phyloP scores from a whole-genome alignment of 2,113 vertebrate genomes.

The Gopherus evgoodei region DNA sequence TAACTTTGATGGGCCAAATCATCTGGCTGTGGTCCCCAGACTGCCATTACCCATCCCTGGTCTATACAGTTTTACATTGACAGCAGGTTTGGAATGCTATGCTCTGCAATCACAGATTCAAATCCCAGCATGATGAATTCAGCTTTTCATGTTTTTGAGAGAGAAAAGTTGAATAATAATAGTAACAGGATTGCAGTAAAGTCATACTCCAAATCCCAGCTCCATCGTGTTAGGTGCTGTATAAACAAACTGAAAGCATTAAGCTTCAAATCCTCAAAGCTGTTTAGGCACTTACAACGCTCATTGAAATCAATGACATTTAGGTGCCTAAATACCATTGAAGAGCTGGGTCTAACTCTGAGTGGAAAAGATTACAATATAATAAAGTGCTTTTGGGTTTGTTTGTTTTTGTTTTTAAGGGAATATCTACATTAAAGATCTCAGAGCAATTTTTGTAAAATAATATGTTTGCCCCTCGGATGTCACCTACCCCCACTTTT shows the following conservation, averaged over 20 bases:
- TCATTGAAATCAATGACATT: not conserved
- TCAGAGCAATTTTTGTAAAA: not conserved
- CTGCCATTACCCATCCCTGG: not conserved
- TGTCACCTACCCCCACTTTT: not conserved
- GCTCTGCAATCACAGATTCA: not conserved
- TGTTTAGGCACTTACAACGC: not conserved
- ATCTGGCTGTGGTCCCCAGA: not conserved
- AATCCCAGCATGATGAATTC: not conserved
- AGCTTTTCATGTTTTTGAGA: not conserved
- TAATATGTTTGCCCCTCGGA: not conserved
- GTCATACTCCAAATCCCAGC: not conserved
- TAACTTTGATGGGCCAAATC: not conserved
- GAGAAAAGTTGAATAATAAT: not conserved
- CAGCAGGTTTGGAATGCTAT: not conserved
- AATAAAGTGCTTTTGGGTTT: not conserved
- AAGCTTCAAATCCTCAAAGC: not conserved
- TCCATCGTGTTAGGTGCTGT: not conserved
- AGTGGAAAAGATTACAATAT: not conserved
- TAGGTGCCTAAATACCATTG: not conserved
- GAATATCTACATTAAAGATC: not conserved
- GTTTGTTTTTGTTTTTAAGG: not conserved
- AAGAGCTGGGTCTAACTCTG: not conserved
- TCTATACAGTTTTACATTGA: not conserved
- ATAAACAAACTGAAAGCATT: not conserved
- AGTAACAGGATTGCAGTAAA: not conserved